These are phyloP conservation scores for Balearica regulorum DNA, from an alignment of 2,797 vertebrate genomes.

Conservation along the genomic window DNA sequence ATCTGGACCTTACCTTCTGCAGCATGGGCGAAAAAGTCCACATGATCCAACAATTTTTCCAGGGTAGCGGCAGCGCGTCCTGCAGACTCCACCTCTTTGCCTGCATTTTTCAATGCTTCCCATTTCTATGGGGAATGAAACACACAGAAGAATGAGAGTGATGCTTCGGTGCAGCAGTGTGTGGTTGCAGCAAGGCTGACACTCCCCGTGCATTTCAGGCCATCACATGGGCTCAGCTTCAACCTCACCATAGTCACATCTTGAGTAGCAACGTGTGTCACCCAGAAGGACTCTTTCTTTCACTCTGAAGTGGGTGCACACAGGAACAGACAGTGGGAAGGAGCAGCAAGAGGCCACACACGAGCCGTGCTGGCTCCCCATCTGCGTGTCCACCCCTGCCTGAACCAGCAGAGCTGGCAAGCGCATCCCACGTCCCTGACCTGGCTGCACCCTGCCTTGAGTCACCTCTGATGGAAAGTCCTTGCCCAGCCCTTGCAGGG, in stretches of 20 bases:
- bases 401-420: neutral
- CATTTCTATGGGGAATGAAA: too few species aligned
- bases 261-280: fast-evolving
- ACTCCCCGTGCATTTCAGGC: neutral
- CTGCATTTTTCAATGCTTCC: fast-evolving
- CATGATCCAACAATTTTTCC: too few species aligned
- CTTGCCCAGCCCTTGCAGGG: too few species aligned
- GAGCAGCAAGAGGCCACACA: neutral
- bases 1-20: too few species aligned
- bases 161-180: too few species aligned
- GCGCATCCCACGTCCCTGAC: fast-evolving
- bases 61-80: fast-evolving
- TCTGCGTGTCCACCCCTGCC: neutral
- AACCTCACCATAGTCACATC: neutral
- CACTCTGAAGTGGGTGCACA: too few species aligned
- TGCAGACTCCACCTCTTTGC: fast-evolving
- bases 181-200: too few species aligned
- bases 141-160: neutral
- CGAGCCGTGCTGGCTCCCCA: neutral
- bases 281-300: neutral
- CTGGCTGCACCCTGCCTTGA: neutral
- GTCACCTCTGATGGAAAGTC: neutral
- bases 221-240: neutral
- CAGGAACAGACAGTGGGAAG: neutral
- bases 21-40: too few species aligned